A percentile compares a stretch with the other conserved stretches of the same genome.
Conservation (phyloP, 2,113 vertebrate genomes). For the Siniperca chuatsi region DNA sequence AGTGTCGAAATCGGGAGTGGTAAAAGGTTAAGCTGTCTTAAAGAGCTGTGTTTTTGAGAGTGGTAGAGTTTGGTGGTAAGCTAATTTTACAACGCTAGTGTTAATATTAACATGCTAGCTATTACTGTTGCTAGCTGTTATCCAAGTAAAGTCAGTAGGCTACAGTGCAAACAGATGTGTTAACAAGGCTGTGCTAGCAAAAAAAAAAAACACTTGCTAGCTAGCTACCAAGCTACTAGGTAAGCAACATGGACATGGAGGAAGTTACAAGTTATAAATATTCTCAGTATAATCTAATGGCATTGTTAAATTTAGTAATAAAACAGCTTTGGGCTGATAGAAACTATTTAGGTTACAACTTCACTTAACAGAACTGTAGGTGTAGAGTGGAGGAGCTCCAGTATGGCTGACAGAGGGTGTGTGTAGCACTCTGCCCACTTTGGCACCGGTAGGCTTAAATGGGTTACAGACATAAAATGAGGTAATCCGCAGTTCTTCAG, state of each 20-base stretch:
- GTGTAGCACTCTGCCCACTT: conserved; percentile 25
- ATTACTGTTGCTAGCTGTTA: neutral
- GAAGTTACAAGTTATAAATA: no score
- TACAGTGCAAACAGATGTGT: neutral
- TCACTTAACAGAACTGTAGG: no score
- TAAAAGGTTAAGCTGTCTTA: neutral
- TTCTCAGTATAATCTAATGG: no score
- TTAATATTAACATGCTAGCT: no score
- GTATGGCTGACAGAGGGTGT: conserved; percentile 33
- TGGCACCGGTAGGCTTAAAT: conserved; percentile 49
- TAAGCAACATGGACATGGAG: no score
- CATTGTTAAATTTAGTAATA: no score
- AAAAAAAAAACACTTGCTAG: neutral
- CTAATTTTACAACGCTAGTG: no score
- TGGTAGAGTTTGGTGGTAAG: no score
- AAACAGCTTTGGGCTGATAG: no score
- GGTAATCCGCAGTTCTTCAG: conserved; percentile 71
- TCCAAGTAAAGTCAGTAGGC: neutral
- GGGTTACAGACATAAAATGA: conserved; percentile 72
- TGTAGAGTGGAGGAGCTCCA: neutral
- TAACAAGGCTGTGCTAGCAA: neutral
- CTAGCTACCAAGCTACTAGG: no score
- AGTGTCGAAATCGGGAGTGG: neutral
- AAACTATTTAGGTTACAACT: no score
- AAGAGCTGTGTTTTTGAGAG: no score